Evolutionary conservation across 2,888 invertebrate species (phyloP).

Genomic region (Eupeodes luniger): DNA sequence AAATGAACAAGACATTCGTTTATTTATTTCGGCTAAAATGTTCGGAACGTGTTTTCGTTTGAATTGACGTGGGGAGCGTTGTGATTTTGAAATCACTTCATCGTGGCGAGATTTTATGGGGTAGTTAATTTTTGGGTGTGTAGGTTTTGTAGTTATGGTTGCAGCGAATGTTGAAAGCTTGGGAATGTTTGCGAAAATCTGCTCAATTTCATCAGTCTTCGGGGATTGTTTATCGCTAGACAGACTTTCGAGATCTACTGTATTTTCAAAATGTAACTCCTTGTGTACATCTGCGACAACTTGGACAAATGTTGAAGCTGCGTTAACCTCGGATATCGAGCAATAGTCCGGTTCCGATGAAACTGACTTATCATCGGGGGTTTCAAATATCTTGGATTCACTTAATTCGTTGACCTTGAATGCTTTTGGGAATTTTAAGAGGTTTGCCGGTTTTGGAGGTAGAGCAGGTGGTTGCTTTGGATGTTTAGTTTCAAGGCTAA

Average conservation of each 20-base stretch:
- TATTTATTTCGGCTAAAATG: constrained; percentile 83
- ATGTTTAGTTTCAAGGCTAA: constrained; percentile 84
- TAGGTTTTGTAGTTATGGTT: constrained; percentile 88
- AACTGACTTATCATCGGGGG: constrained; percentile 76
- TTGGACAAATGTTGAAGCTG: constrained; percentile 83
- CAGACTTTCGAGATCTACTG: constrained; percentile 73
- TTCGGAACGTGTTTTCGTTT: constrained; percentile 83
- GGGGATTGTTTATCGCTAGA: constrained; percentile 77
- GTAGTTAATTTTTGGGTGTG: constrained; percentile 49
- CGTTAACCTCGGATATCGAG: constrained; percentile 89
- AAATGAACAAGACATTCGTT: constrained; percentile 80
- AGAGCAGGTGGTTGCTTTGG: constrained; percentile 88
- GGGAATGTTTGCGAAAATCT: constrained; percentile 87
- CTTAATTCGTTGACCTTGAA: constrained; percentile 76
- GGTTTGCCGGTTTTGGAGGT: constrained; percentile 91
- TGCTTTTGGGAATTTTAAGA: constrained; percentile 87
- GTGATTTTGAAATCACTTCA: constrained; percentile 58
- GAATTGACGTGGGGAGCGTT: constrained; percentile 78
- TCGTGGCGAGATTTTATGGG: constrained; percentile 61
- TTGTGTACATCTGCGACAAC: constrained; percentile 85
- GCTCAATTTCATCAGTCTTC: constrained; percentile 83
- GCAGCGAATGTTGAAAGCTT: constrained; percentile 91
- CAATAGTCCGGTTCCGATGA: constrained; percentile 89
- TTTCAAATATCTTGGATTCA: constrained; percentile 72
- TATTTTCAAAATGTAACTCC: constrained; percentile 55